A percentile compares a stretch with the other conserved stretches of the same genome.
Conservation (phyloP, 2,888 invertebrate genomes). For the Agrypnus murinus region DNA sequence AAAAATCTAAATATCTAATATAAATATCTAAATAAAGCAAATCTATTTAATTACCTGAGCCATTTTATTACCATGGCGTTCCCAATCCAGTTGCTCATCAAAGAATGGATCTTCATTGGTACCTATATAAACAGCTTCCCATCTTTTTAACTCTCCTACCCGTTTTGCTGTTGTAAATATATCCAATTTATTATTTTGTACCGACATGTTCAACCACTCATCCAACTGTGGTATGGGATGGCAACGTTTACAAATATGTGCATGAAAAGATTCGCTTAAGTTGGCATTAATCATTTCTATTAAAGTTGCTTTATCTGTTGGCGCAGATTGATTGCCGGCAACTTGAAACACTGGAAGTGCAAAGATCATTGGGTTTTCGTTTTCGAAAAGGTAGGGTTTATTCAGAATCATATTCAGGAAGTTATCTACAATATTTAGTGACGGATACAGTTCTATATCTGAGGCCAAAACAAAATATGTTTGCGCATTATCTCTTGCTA, state of each 20-base stretch:
- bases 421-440: slow-evolving; percentile 59
- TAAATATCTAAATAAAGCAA: neutral
- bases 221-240: slow-evolving; percentile 70
- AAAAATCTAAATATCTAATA: neutral
- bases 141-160: slow-evolving; percentile 66
- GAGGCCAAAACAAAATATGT: slow-evolving; percentile 65
- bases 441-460: slow-evolving; percentile 65
- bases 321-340: slow-evolving; percentile 74
- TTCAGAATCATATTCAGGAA: slow-evolving; percentile 59
- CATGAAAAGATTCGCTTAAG: slow-evolving; percentile 74
- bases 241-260: slow-evolving; percentile 72
- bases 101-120: slow-evolving; percentile 72
- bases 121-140: slow-evolving; percentile 75
- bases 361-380: slow-evolving; percentile 48
- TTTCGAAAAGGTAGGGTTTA: slow-evolving; percentile 51
- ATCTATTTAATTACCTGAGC: slow-evolving; percentile 69
- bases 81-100: slow-evolving; percentile 74
- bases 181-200: slow-evolving; percentile 61
- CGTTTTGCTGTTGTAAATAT: slow-evolving; percentile 70
- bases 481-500: slow-evolving; percentile 61
- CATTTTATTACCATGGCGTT: slow-evolving; percentile 75
- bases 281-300: slow-evolving; percentile 58
- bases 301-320: slow-evolving; percentile 81
- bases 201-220: slow-evolving; percentile 67
- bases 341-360: slow-evolving; percentile 64